Base-by-base conservation (phyloP, 1,140 invertebrate species). In the Aphis gossypii region DNA sequence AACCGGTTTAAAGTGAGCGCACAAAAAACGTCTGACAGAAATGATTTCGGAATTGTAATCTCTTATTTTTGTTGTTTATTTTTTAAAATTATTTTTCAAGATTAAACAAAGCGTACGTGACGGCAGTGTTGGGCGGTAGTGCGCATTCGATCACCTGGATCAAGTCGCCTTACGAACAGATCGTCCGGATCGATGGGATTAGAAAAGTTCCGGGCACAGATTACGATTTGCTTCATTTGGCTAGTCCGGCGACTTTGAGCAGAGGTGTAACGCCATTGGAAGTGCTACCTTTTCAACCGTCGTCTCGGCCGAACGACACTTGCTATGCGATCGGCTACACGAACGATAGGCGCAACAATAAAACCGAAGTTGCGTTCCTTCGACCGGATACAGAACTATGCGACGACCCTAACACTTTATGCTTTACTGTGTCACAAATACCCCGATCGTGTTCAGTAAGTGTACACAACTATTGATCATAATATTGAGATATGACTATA, bases 111-210 rank as follows among this genome's bases (percentile, higher is more conserved):
- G 38, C 91, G 35, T 94, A 94, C 44, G 38, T 84, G 30, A 93
- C 54, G 9, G 93, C 93, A 8, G 93, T 94, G 21, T 51, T 94
- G 41, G 94, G 93, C 1, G 25, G 44, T 25, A 54, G 89, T 51
- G 41, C 41, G 60, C 25, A 83, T 9, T 41, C 76, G 14, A 35
- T 38, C 48, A 25, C 35, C n/a, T 35, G 9, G 92, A 95, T 96
- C 20, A 95, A 96, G 76, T 96, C 97, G 60, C 96, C 97, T 9
- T 96, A 97, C 94, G 97, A 98, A 95, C 96, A 97, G 95, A 95
- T 96, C 2, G 95, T 89, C 1, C 41, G 60, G 38, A 44, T 94
- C 25, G 94, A 95, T 20, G 90, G 94, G 94, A 9, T 95, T 94
- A 60, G 93, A 92, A 56, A 94, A 94, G 21, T 95, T 94, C 91